These are phyloP conservation scores for Urocitellus parryii DNA, from an alignment of 2,113 vertebrate genomes.

Conservation along the genomic window DNA sequence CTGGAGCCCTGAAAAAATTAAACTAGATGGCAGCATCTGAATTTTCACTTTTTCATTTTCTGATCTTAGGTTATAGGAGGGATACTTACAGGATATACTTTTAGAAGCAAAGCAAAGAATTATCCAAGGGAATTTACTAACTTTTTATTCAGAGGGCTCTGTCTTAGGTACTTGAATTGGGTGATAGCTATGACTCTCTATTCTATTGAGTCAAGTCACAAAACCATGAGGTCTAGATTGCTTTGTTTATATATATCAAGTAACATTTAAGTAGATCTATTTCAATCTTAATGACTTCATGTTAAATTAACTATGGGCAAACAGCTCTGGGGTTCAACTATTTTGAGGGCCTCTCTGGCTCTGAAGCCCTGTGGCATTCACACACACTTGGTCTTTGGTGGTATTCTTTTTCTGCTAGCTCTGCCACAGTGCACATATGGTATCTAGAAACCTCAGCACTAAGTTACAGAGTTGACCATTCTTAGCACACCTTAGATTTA, in stretches of 20 bases:
- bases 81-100: not conserved
- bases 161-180: not conserved
- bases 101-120: not conserved
- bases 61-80: not conserved
- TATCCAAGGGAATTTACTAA: not conserved
- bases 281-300: not conserved
- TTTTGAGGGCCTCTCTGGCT: not conserved
- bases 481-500: not conserved
- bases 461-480: not conserved
- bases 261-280: not conserved
- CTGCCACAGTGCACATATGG: not conserved
- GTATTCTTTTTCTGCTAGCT: not conserved
- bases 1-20: not conserved
- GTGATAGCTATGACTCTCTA: not conserved
- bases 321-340: not conserved
- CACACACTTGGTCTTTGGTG: not conserved
- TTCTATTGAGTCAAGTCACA: not conserved
- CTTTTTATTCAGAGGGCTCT: not conserved
- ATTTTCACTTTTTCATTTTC: not conserved
- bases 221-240: not conserved
- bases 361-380: not conserved
- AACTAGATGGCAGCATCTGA: not conserved
- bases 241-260: not conserved
- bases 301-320: not conserved
- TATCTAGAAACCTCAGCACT: not conserved